phyloP scores from a whole-genome alignment of 2,797 vertebrate species.

The Mormyrus hasselquistii region DNA sequence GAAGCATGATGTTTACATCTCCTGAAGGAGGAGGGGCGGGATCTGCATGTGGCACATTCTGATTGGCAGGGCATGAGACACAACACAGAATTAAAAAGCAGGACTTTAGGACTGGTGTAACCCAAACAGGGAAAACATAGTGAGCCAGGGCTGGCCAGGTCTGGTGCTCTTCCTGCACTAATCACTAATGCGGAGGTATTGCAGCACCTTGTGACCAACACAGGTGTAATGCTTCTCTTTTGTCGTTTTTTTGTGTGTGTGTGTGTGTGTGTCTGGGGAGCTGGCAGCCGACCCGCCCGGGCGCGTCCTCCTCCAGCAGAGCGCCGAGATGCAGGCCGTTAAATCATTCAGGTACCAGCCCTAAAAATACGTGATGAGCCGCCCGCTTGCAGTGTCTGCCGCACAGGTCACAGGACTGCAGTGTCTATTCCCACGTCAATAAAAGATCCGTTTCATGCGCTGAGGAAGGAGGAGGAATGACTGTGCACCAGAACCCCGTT shows the following conservation, averaged over 20 bases:
- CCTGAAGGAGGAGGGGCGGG: conserved; percentile 11
- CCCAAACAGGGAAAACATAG: background rate
- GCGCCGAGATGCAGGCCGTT: conserved; percentile 5
- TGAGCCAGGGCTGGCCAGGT: background rate
- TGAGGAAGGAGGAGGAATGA: background rate
- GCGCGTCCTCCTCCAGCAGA: background rate
- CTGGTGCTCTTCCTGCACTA: background rate
- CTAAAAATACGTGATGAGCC: conserved; percentile 36
- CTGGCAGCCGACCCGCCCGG: background rate
- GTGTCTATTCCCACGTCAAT: background rate
- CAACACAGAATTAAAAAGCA: background rate
- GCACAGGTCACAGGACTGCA: background rate
- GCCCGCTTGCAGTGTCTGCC: conserved; percentile 15
- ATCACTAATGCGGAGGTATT: background rate
- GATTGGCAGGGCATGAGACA: conserved; percentile 18
- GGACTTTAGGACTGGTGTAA: background rate
- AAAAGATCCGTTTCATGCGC: background rate
- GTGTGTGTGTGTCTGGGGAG: background rate
- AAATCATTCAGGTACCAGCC: conserved; percentile 36
- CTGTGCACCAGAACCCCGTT: background rate
- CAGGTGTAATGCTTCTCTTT: background rate
- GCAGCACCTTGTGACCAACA: background rate
- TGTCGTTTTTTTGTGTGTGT: background rate
- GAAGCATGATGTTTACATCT: conserved; percentile 30
- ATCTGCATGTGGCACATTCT: conserved; percentile 10